Evolutionary conservation across 2,113 vertebrate species (phyloP).

Genomic region (Poicephalus meyeri): DNA sequence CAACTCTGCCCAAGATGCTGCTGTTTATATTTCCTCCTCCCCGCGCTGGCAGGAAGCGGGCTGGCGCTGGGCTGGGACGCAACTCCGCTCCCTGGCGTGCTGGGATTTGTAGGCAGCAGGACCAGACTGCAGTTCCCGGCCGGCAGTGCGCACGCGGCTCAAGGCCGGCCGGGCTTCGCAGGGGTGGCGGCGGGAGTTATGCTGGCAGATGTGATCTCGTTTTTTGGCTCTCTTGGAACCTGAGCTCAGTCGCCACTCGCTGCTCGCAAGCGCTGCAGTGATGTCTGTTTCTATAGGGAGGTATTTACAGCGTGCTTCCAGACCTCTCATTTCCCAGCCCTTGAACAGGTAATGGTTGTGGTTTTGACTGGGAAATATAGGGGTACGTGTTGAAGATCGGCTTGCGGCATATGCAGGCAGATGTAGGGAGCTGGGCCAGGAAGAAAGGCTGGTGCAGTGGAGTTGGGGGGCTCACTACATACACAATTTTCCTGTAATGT

Average conservation of each 20-base stretch:
- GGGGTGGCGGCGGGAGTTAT: fast-evolving
- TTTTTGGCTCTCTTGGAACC: fast-evolving
- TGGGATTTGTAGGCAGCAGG: conserved; percentile 56
- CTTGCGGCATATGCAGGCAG: fast-evolving
- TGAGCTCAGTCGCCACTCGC: fast-evolving
- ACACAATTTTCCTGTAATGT: neutral
- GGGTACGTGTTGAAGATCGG: too few relatives aligned
- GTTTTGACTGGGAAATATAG: neutral
- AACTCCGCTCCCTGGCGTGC: neutral
- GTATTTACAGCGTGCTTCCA: neutral
- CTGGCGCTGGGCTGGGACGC: neutral
- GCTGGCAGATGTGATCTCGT: neutral
- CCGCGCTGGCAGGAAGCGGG: neutral
- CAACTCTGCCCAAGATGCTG: fast-evolving
- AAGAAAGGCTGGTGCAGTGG: neutral
- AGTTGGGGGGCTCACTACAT: neutral
- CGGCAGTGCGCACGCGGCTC: neutral
- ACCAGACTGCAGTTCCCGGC: neutral
- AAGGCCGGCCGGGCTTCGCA: fast-evolving
- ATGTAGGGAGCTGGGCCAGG: neutral
- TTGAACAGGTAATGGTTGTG: neutral
- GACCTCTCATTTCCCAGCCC: neutral
- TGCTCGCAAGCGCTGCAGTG: neutral
- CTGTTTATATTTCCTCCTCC: neutral
- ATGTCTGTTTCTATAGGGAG: neutral